These are phyloP conservation scores for Liolophura sinensis DNA, from an alignment of 1,140 invertebrate species.

Conservation along the genomic window DNA sequence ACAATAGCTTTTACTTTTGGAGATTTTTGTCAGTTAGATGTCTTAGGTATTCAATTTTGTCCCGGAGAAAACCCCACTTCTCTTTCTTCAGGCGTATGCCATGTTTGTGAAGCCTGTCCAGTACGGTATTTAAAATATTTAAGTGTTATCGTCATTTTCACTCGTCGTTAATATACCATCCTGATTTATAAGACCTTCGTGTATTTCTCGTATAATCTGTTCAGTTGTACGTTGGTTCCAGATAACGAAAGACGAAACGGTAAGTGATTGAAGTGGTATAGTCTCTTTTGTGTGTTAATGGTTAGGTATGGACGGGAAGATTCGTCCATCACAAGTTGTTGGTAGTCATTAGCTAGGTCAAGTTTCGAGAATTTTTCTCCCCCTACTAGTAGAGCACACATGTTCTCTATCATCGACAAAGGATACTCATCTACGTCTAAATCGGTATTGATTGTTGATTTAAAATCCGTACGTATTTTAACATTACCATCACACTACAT, in stretches of 20 bases:
- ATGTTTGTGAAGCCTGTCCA: constrained; percentile 15
- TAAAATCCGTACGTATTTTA: constrained; percentile 47
- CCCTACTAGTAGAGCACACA: constrained; percentile 23
- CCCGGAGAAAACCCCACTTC: constrained; percentile 25
- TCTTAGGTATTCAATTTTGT: constrained; percentile 15
- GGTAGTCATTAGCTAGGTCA: constrained; percentile 40
- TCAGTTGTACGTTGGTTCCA: constrained; percentile 60
- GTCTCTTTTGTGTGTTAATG: constrained; percentile 56
- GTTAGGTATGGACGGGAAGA: constrained; percentile 24
- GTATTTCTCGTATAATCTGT: constrained; percentile 40
- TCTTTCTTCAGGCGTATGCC: constrained; percentile 5
- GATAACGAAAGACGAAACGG: constrained; percentile 61
- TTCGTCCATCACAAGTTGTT: constrained; percentile 39
- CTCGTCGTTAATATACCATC: constrained; percentile 24
- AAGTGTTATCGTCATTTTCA: constrained; percentile 13
- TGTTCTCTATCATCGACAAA: constrained; percentile 14
- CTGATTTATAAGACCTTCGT: constrained; percentile 14
- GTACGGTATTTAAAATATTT: constrained; percentile 15
- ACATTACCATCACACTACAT: constrained; percentile 49
- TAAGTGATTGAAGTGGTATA: constrained; percentile 58
- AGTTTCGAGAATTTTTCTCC: constrained; percentile 32
- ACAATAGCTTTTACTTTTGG: constrained; percentile 23
- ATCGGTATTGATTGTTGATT: constrained; percentile 30
- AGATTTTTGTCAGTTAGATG: constrained; percentile 20
- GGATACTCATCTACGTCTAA: no score